These are phyloP conservation scores for Holocentrus rufus DNA, from an alignment of 2,797 vertebrate genomes.

Conservation along the genomic window DNA sequence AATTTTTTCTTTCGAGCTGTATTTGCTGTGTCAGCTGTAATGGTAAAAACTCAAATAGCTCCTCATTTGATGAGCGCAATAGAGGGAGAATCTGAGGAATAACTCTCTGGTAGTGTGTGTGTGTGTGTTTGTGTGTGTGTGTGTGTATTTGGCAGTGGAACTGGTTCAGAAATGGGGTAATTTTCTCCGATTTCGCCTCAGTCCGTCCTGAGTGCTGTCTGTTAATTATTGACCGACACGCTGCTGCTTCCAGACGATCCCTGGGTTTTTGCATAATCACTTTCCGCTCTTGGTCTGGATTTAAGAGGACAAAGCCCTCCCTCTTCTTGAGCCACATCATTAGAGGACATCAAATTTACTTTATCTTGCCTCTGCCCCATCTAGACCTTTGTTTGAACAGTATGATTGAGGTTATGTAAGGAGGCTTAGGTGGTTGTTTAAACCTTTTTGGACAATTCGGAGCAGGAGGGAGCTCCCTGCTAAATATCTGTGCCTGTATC, in stretches of 20 bases:
- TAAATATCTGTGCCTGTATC: neutral
- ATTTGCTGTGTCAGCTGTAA: conserved; percentile 7
- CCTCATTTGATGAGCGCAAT: neutral
- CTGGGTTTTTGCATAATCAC: conserved; percentile 24
- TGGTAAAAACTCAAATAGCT: neutral
- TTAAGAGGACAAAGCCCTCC: neutral
- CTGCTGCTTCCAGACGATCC: conserved; percentile 11
- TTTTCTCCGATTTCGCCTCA: conserved; percentile 16
- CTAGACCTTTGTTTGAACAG: neutral
- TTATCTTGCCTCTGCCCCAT: conserved; percentile 6
- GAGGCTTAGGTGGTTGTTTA: neutral
- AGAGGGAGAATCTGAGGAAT: neutral
- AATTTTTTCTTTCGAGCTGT: conserved; percentile 1
- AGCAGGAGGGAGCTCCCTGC: neutral
- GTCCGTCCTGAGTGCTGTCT: conserved; percentile 10
- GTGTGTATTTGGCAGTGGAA: too few species aligned
- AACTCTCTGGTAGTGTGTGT: conserved; percentile 1
- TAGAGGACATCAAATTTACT: conserved; percentile 4
- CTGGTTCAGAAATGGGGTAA: conserved; percentile 12
- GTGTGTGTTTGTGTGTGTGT: conserved; percentile 16
- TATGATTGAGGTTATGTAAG: conserved; percentile 2
- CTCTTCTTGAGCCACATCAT: conserved; percentile 11
- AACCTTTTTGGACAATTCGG: neutral
- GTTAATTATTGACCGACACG: conserved; percentile 36
- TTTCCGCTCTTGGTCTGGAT: neutral